phyloP scores from a whole-genome alignment of 2,797 vertebrate species.

The Dendrocincla tyrannina region DNA sequence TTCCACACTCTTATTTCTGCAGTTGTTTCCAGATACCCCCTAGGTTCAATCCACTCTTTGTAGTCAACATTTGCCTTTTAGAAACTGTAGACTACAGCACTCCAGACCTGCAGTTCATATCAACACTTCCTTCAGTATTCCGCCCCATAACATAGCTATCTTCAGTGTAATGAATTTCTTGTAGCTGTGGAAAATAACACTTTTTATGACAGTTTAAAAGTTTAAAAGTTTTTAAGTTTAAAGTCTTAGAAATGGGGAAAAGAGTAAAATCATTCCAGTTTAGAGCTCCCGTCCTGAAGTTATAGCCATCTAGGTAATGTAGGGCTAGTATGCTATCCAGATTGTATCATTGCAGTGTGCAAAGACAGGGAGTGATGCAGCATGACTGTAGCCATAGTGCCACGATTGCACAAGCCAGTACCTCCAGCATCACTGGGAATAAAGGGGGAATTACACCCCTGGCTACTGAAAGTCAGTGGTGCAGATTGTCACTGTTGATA shows the following conservation, averaged over 20 bases:
- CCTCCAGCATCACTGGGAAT: background rate
- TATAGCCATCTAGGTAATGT: background rate
- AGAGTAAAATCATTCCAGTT: background rate
- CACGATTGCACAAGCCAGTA: background rate
- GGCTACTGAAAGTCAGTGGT: background rate
- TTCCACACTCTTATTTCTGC: background rate
- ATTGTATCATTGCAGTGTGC: background rate
- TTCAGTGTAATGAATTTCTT: background rate
- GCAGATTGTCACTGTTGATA: background rate
- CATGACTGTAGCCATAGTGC: background rate
- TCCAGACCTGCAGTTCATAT: background rate
- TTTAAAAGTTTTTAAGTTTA: no score
- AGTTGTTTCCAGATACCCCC: background rate
- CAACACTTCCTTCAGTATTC: background rate
- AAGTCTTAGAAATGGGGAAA: background rate
- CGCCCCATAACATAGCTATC: accelerated
- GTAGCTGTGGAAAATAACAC: background rate
- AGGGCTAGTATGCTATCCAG: background rate
- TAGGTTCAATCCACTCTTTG: background rate
- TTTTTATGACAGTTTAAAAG: background rate
- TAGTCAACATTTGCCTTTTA: background rate
- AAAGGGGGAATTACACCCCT: background rate
- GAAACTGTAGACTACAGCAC: background rate
- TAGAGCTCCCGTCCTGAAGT: background rate
- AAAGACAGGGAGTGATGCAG: background rate